These are phyloP conservation scores for Coenobita brevimanus DNA, from an alignment of 1,140 invertebrate genomes.

Conservation along the genomic window DNA sequence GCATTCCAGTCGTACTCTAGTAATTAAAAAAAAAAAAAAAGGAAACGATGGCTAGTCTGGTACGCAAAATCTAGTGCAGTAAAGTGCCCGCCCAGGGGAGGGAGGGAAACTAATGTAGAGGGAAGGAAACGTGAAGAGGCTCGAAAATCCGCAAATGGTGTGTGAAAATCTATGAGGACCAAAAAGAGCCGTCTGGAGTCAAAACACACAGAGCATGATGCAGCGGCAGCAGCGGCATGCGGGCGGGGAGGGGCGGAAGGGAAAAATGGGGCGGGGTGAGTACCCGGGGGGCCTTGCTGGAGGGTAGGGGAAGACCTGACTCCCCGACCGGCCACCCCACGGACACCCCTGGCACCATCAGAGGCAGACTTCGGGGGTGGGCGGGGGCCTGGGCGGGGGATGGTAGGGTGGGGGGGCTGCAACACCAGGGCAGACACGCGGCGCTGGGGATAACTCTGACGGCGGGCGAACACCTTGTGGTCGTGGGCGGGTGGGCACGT, in stretches of 20 bases:
- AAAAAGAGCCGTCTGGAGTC: conserved; percentile 50
- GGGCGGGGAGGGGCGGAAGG: conserved; percentile 27
- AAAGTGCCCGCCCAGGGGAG: conserved; percentile 1
- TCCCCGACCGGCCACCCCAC: conserved; percentile 30
- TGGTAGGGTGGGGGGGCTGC: conserved; percentile 33
- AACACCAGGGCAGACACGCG: conserved; percentile 42
- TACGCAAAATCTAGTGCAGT: conserved; percentile 42
- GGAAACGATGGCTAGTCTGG: conserved; percentile 6
- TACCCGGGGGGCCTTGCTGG: conserved; percentile 50
- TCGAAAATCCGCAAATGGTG: conserved; percentile 52
- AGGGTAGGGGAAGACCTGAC: conserved; percentile 49
- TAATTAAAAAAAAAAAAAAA: conserved; percentile 23
- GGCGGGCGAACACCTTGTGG: conserved; percentile 54
- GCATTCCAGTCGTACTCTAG: conserved; percentile 46
- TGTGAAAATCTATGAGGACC: conserved; percentile 55
- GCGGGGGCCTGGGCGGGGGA: conserved; percentile 38
- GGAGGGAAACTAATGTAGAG: conserved; percentile 26
- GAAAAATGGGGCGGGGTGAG: conserved; percentile 2
- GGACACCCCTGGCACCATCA: conserved; percentile 36
- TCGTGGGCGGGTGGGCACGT: conserved; percentile 27
- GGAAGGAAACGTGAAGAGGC: conserved; percentile 32
- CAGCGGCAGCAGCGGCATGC: conserved; percentile 54
- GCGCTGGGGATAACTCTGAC: conserved; percentile 54
- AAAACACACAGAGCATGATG: conserved; percentile 44
- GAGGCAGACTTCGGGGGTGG: conserved; percentile 51